Evolutionary conservation across 2,888 invertebrate genomes (phyloP).

Genomic region (Cartodere bifasciata): DNA sequence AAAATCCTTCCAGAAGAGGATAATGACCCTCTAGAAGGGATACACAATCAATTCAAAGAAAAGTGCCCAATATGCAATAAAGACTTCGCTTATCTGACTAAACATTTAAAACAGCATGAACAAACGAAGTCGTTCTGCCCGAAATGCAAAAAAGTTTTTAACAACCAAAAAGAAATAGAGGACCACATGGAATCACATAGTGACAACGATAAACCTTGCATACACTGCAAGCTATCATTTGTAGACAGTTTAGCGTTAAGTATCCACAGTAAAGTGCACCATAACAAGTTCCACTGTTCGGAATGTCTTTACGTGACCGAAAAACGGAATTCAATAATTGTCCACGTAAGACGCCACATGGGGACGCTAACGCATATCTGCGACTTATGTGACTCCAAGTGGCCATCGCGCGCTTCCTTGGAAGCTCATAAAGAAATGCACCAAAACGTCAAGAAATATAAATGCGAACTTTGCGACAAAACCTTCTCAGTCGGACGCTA

Average conservation of each 20-base stretch:
- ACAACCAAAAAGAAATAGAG: conserved; percentile 15
- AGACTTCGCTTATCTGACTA: no score
- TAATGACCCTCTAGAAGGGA: no score
- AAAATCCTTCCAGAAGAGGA: no score
- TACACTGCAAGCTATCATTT: conserved; percentile 19
- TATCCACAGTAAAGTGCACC: conserved; percentile 18
- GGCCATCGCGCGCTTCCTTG: conserved; percentile 17
- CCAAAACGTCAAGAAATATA: conserved; percentile 24
- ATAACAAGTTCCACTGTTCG: conserved; percentile 17
- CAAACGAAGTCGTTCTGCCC: no score
- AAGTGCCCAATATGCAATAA: no score
- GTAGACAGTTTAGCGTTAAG: conserved; percentile 18
- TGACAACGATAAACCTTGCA: conserved; percentile 20
- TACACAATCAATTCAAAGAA: no score
- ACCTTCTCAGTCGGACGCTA: conserved; percentile 24
- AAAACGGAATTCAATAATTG: conserved; percentile 16
- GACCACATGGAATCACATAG: conserved; percentile 21
- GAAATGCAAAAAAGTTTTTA: neutral
- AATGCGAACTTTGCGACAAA: conserved; percentile 27
- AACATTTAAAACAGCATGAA: no score
- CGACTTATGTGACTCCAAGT: conserved; percentile 16
- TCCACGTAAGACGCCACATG: conserved; percentile 21
- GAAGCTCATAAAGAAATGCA: conserved; percentile 27
- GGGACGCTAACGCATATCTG: conserved; percentile 15
- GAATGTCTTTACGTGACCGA: conserved; percentile 18